Evolutionary conservation across 2,888 invertebrate species (phyloP).

Genomic region (Spilarctia lutea): DNA sequence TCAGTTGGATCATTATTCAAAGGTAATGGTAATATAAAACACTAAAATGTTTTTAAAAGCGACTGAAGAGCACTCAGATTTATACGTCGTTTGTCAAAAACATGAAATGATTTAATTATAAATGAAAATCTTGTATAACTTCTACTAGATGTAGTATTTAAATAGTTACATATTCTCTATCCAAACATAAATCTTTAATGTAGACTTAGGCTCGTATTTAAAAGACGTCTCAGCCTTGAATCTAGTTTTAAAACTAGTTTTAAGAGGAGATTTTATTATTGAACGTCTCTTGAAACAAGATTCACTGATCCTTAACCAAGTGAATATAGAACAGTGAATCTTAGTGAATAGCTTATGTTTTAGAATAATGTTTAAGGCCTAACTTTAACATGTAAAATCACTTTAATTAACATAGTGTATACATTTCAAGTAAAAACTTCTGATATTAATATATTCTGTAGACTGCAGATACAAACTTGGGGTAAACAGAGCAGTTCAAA

Average conservation of each 20-base stretch:
- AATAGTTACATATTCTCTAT: conserved; percentile 27
- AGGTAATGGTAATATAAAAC: not conserved
- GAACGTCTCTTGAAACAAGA: too few relatives aligned
- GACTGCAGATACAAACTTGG: not conserved
- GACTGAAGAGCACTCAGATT: not conserved
- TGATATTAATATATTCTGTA: not conserved
- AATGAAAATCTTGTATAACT: not conserved
- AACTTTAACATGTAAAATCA: conserved; percentile 36
- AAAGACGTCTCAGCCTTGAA: too few relatives aligned
- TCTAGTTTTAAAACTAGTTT: too few relatives aligned
- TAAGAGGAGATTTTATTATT: too few relatives aligned
- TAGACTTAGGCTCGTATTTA: too few relatives aligned
- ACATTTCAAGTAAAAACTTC: conserved; percentile 16
- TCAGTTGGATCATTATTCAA: not conserved
- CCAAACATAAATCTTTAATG: conserved; percentile 34
- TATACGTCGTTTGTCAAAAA: conserved; percentile 3
- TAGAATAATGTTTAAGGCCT: too few relatives aligned
- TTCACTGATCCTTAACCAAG: too few relatives aligned
- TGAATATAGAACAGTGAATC: too few relatives aligned
- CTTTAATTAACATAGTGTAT: conserved; percentile 20
- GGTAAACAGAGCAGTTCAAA: not conserved
- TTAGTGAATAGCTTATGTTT: too few relatives aligned
- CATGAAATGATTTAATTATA: conserved; percentile 20
- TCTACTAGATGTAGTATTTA: conserved; percentile 16
- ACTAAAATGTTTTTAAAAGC: not conserved